Conservation (phyloP, 2,888 invertebrate genomes). For the Himalopsyche kuldschensis region DNA sequence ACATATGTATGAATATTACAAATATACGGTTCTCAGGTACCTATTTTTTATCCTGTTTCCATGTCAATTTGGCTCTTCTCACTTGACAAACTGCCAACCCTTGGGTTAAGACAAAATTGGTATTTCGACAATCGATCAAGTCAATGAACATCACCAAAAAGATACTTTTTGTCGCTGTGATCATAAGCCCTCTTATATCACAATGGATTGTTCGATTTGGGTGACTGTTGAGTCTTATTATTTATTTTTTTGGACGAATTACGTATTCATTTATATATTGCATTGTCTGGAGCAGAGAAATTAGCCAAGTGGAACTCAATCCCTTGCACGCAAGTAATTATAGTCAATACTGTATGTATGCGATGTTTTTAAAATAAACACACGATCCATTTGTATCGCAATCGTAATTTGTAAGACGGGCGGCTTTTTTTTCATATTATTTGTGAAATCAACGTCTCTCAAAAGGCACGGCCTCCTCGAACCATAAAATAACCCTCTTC, state of each 20-base stretch:
- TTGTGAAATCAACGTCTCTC: slow-evolving; percentile 4
- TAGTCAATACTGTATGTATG: background rate
- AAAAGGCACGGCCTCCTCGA: slow-evolving; percentile 29
- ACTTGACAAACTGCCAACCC: no score
- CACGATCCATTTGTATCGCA: background rate
- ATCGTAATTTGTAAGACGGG: background rate
- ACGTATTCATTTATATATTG: background rate
- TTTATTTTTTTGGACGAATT: background rate
- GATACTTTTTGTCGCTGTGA: no score
- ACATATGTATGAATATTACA: no score
- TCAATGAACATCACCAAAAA: no score
- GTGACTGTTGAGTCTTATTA: no score
- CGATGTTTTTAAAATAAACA: background rate
- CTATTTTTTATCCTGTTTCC: no score
- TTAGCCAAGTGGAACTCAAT: background rate
- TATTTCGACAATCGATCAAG: no score
- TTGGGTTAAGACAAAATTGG: no score
- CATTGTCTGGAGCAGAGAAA: background rate
- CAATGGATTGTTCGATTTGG: no score
- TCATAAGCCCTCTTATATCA: no score
- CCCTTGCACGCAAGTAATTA: background rate
- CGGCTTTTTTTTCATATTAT: background rate
- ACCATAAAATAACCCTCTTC: slow-evolving; percentile 38
- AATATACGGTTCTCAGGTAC: no score
- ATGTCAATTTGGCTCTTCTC: no score